These are phyloP conservation scores for Clinocottus analis DNA, from an alignment of 2,113 vertebrate species.

Conservation along the genomic window DNA sequence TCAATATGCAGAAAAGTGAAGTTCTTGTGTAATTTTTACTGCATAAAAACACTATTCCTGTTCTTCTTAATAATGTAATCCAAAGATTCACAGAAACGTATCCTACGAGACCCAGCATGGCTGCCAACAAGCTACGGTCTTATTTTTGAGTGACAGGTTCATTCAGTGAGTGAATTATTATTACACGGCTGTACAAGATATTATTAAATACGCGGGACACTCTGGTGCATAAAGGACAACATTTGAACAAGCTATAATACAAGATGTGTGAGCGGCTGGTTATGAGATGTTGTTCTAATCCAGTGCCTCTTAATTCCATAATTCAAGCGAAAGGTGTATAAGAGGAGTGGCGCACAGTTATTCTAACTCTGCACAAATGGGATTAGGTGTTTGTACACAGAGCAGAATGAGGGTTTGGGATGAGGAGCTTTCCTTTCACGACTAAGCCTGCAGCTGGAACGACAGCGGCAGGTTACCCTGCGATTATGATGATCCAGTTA, in stretches of 20 bases:
- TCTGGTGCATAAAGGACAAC: slow-evolving; percentile 36
- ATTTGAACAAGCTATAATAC: slow-evolving; percentile 51
- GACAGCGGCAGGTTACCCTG: slow-evolving; percentile 59
- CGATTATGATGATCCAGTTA: slow-evolving; percentile 70
- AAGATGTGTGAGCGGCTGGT: slow-evolving; percentile 41
- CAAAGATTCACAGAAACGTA: slow-evolving; percentile 23
- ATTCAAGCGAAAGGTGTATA: slow-evolving; percentile 49
- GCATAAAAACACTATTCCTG: not conserved
- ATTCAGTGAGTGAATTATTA: slow-evolving; percentile 56
- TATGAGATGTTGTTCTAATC: slow-evolving; percentile 55
- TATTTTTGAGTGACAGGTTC: slow-evolving; percentile 56
- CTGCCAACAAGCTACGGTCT: slow-evolving; percentile 38
- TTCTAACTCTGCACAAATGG: slow-evolving; percentile 66
- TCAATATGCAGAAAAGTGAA: slow-evolving; percentile 10
- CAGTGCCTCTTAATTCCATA: slow-evolving; percentile 54
- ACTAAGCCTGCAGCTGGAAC: slow-evolving; percentile 52
- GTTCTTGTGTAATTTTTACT: not conserved
- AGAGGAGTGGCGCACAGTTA: slow-evolving; percentile 53
- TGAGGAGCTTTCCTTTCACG: slow-evolving; percentile 50
- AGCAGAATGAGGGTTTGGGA: slow-evolving; percentile 59
- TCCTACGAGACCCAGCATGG: slow-evolving; percentile 28
- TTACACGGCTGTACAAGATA: slow-evolving; percentile 48
- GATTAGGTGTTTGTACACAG: slow-evolving; percentile 72
- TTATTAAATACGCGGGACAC: slow-evolving; percentile 49
- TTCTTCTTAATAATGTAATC: slow-evolving; percentile 43